Base-by-base conservation (phyloP, 2,113 vertebrate species). In the Dryoscopus gambensis region DNA sequence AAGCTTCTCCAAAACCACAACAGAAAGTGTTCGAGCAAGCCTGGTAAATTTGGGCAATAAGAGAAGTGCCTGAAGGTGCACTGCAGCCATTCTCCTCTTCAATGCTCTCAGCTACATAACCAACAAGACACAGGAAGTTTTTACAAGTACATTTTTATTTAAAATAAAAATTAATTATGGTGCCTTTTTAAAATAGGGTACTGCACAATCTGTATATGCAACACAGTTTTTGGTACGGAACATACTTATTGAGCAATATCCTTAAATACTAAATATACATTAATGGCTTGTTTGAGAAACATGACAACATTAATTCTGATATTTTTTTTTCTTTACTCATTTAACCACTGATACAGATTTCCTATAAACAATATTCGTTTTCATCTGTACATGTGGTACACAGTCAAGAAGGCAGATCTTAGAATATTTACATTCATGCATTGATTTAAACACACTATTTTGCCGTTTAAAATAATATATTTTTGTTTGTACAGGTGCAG, bases 341-440 rank as follows among this genome's bases (percentile, higher is more conserved):
- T 97, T 96, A 95, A 97, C 96, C 93, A 82, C 69, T 49, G 94
- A 95, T 97, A 96, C 98, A 95, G 97, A 98, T 97, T 97, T 97
- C 96, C 97, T 98, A 98, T 98, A 97, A 98, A 98, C 97, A 93
- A 95, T 95, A 97, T 97, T 97, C 11, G 46, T 96, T 98, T 98
- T 97, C 97, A 97, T 97, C 93, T 97, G 98, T 97, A 98, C 97
- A 98, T 97, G 79, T 96, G 97, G 98, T 98, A 97, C 98, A 98
- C 97, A 93, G 98, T 98, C 94, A 98, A 98, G 98, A 98, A 99
- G 98, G 98, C 99, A 98, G 98, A 98, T 98, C 97, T 97, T 98
- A 95, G 98, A 98, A 97, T 98, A 98, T 99, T 98, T 98, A 99
- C 99, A 98, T 98, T 99, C 99, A 99, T 99, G 99, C 99, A 99